phyloP scores from a whole-genome alignment of 37 sponge, comb jelly and placozoan species.

The Hormiphora californensis region DNA sequence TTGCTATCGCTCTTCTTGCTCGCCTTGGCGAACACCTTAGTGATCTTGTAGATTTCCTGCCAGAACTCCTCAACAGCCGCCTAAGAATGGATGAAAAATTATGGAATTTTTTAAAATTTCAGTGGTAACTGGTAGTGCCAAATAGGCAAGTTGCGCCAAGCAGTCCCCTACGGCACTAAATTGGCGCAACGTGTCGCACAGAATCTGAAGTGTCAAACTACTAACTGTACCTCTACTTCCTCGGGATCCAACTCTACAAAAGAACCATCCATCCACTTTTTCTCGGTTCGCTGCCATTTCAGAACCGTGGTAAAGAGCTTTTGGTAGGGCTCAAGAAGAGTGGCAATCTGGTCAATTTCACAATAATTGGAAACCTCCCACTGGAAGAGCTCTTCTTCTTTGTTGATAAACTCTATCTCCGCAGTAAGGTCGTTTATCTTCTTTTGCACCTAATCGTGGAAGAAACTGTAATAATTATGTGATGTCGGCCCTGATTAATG shows the following conservation, averaged over 20 bases:
- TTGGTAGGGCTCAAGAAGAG: constrained; percentile 77
- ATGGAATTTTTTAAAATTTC: not conserved
- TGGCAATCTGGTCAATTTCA: constrained; percentile 74
- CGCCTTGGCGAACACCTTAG: constrained; percentile 74
- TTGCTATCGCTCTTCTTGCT: constrained; percentile 53
- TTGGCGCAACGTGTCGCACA: too few relatives aligned
- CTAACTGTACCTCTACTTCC: constrained; percentile 78
- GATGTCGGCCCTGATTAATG: too few relatives aligned
- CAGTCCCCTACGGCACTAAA: too few relatives aligned
- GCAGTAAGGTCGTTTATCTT: constrained; percentile 36
- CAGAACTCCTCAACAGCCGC: constrained; percentile 76
- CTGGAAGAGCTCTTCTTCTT: constrained; percentile 90
- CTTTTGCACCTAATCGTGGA: constrained; percentile 52
- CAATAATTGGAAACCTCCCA: constrained; percentile 83
- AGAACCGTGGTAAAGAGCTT: constrained; percentile 79
- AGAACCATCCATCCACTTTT: constrained; percentile 94
- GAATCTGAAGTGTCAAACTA: too few relatives aligned
- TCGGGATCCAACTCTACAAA: constrained; percentile 90
- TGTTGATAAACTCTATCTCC: constrained; percentile 52
- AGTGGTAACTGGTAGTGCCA: not conserved
- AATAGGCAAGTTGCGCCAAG: too few relatives aligned
- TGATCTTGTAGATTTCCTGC: constrained; percentile 78
- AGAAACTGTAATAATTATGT: too few relatives aligned
- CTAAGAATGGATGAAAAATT: not conserved
- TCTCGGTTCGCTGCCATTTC: constrained; percentile 92